Evolutionary conservation across 2,113 vertebrate genomes (phyloP).

Genomic region (Hiodon alosoides): DNA sequence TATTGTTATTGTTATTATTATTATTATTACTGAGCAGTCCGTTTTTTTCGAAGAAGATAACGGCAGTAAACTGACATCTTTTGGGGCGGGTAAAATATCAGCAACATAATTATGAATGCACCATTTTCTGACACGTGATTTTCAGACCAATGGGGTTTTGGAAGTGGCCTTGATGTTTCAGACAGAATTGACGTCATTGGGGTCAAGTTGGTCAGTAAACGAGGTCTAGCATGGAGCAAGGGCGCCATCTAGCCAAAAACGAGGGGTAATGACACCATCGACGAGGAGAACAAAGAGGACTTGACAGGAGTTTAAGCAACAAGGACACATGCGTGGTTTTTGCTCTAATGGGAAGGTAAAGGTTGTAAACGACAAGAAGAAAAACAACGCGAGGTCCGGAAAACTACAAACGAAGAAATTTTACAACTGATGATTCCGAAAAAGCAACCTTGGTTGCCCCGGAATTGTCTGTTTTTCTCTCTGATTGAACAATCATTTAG

Average conservation of each 20-base stretch:
- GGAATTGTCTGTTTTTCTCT: neutral
- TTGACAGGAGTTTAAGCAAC: slow-evolving; percentile 33
- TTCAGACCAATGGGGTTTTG: slow-evolving; percentile 76
- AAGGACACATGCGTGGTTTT: slow-evolving; percentile 39
- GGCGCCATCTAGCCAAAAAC: slow-evolving; percentile 71
- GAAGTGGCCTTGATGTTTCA: slow-evolving; percentile 81
- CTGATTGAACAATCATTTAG: neutral
- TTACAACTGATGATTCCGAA: neutral
- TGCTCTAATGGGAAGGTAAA: slow-evolving; percentile 28
- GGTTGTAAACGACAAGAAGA: slow-evolving; percentile 21
- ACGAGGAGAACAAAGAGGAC: slow-evolving; percentile 10
- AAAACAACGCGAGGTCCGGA: slow-evolving; percentile 55
- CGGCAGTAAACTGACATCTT: slow-evolving; percentile 77
- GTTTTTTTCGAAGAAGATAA: slow-evolving; percentile 69
- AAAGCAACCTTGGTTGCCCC: neutral
- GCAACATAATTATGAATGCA: slow-evolving; percentile 74
- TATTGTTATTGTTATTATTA: slow-evolving; percentile 18
- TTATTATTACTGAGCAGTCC: slow-evolving; percentile 31
- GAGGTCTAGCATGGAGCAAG: slow-evolving; percentile 66
- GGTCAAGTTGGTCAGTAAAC: slow-evolving; percentile 69
- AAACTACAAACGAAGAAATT: slow-evolving; percentile 20
- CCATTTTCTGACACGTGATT: slow-evolving; percentile 67
- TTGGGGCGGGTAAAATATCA: slow-evolving; percentile 60
- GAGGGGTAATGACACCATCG: slow-evolving; percentile 45
- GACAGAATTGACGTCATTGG: slow-evolving; percentile 68